Conservation (phyloP, 2,888 invertebrate species). For the Callimorpha dominula region DNA sequence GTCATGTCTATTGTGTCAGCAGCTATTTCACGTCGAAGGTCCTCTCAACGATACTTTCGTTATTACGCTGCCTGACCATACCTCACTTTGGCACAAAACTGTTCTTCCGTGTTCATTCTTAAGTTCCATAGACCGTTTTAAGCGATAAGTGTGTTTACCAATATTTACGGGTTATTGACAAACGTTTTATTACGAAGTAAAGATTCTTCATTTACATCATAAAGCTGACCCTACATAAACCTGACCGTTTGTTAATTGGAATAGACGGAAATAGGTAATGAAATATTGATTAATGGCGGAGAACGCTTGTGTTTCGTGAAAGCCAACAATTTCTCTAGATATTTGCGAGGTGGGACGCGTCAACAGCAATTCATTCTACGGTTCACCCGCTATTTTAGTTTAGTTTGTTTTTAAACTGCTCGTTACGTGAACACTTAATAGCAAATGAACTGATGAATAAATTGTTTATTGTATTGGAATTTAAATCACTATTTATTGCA, state of each 20-base stretch:
- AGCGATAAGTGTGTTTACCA: background rate
- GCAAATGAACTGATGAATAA: conserved; percentile 25
- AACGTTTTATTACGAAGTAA: background rate
- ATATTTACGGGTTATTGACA: background rate
- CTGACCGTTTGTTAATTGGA: conserved; percentile 39
- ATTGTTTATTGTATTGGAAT: conserved; percentile 32
- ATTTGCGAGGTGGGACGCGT: conserved; percentile 44
- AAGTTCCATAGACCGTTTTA: background rate
- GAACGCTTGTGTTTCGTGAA: conserved; percentile 50
- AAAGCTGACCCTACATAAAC: conserved; percentile 12
- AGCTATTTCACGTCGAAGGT: background rate
- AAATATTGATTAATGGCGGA: conserved; percentile 59
- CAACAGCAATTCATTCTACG: conserved; percentile 12
- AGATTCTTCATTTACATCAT: background rate
- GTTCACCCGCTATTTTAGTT: conserved; percentile 3
- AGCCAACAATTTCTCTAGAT: conserved; percentile 50
- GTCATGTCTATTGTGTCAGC: background rate
- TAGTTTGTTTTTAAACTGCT: conserved; percentile 45
- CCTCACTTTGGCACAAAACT: background rate
- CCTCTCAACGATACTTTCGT: background rate
- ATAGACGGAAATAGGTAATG: conserved; percentile 56
- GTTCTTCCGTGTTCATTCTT: background rate
- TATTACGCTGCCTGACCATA: background rate
- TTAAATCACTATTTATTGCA: conserved; percentile 18
- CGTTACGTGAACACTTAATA: conserved; percentile 26